Conservation (phyloP, 2,113 vertebrate genomes). For the Paratilapia polleni region DNA sequence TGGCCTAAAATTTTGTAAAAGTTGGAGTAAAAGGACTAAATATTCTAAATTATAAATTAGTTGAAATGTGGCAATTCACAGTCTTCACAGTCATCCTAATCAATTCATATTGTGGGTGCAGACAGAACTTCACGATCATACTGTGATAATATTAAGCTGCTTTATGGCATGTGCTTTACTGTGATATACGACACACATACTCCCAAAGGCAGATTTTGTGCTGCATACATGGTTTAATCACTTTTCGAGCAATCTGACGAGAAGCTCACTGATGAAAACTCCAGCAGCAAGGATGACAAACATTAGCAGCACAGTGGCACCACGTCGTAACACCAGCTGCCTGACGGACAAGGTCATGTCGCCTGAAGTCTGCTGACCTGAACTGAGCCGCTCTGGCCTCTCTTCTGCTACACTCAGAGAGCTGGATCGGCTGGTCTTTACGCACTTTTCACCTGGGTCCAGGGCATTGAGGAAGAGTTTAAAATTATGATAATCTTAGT, state of each 20-base stretch:
- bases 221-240: background rate
- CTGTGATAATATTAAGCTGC: background rate
- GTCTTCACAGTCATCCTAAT: slow-evolving; percentile 1
- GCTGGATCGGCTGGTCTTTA: background rate
- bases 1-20: slow-evolving; percentile 8
- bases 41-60: background rate
- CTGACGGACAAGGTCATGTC: slow-evolving; percentile 44
- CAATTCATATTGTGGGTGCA: background rate
- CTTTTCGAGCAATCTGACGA: slow-evolving; percentile 48
- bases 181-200: background rate
- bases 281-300: slow-evolving; percentile 69
- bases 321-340: slow-evolving; percentile 72
- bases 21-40: background rate
- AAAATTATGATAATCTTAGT: background rate
- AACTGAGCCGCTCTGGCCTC: slow-evolving; percentile 10
- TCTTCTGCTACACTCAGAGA: background rate
- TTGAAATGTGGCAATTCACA: background rate
- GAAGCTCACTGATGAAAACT: slow-evolving; percentile 66
- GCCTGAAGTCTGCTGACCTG: slow-evolving; percentile 17
- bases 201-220: background rate
- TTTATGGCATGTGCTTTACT: background rate
- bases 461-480: background rate
- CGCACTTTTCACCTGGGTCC: background rate
- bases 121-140: background rate
- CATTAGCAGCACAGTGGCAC: slow-evolving; percentile 68